Conservation (phyloP, 2,113 vertebrate species). For the Propithecus coquereli region DNA sequence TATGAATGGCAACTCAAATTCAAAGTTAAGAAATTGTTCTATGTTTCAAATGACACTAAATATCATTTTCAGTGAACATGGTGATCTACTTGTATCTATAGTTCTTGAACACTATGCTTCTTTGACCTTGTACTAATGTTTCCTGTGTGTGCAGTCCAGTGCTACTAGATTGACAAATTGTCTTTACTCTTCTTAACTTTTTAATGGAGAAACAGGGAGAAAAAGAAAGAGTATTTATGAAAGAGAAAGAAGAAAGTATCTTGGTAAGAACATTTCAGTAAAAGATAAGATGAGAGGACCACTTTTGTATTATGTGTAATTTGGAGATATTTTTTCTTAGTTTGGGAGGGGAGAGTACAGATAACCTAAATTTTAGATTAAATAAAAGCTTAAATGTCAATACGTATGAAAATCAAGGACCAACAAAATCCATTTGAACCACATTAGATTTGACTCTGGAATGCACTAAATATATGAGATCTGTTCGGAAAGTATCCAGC, state of each 20-base stretch:
- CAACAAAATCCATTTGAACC: not conserved
- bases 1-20: conserved; percentile 3
- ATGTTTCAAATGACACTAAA: not conserved
- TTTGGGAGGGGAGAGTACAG: not conserved
- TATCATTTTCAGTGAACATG: not conserved
- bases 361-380: not conserved
- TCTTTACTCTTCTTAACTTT: not conserved
- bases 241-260: not conserved
- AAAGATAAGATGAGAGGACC: not conserved
- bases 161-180: not conserved
- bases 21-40: not conserved
- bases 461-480: not conserved
- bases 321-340: conserved; percentile 28
- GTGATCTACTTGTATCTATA: not conserved
- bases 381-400: not conserved
- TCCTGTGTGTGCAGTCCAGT: not conserved
- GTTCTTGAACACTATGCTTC: not conserved
- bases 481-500: too few relatives aligned
- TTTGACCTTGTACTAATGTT: not conserved
- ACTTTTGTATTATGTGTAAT: not conserved
- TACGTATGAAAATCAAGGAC: not conserved
- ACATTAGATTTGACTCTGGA: not conserved
- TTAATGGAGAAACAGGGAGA: not conserved
- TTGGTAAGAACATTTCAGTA: not conserved
- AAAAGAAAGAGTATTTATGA: not conserved